These are phyloP conservation scores for Ictalurus furcatus DNA, from an alignment of 2,113 vertebrate genomes.

Conservation along the genomic window DNA sequence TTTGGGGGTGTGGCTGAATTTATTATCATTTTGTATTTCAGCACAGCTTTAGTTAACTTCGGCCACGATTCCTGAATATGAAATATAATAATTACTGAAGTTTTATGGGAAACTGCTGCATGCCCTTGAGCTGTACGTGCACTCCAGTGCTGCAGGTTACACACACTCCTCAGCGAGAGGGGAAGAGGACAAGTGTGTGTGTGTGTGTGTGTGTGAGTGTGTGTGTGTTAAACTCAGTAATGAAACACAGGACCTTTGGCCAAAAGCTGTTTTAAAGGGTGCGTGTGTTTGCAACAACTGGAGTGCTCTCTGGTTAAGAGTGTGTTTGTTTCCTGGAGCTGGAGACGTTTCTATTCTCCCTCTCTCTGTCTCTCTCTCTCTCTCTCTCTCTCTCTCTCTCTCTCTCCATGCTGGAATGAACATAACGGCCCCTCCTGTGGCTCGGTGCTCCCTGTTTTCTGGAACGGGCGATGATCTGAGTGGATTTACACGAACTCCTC, in stretches of 20 bases:
- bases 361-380: not conserved
- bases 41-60: not conserved
- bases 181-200: conserved; percentile 24
- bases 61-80: not conserved
- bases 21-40: not conserved
- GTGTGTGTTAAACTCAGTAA: conserved; percentile 7
- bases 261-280: not conserved
- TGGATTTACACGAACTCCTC: conserved; percentile 48
- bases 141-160: conserved; percentile 2
- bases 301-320: not conserved
- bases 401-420: conserved; percentile 12
- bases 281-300: conserved; percentile 16
- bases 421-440: conserved; percentile 31
- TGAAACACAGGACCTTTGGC: conserved; percentile 21
- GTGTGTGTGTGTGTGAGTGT: too few relatives aligned
- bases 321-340: conserved; percentile 40
- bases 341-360: not conserved
- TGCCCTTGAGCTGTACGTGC: not conserved
- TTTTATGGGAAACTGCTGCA: not conserved
- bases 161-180: not conserved
- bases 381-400: conserved; percentile 7
- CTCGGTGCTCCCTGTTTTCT: conserved; percentile 41
- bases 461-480: conserved; percentile 16
- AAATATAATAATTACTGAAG: not conserved
- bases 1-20: not conserved